Conservation (phyloP, 2,888 invertebrate species). For the Cloeon dipterum region DNA sequence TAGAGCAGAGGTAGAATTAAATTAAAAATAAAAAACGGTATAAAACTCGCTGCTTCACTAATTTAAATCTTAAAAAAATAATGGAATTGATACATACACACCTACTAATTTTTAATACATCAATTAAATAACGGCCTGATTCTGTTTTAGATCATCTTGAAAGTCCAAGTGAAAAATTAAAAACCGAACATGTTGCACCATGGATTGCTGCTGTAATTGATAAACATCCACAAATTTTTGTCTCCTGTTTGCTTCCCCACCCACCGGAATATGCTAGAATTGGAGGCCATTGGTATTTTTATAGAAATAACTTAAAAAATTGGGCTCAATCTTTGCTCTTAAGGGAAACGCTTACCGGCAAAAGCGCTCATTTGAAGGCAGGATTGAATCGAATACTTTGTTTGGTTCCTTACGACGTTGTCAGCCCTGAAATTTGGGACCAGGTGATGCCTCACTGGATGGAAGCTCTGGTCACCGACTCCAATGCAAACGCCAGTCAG, state of each 20-base stretch:
- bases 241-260: slow-evolving; percentile 84
- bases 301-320: neutral
- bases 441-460: slow-evolving; percentile 99
- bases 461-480: slow-evolving; percentile 86
- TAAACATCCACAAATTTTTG: slow-evolving; percentile 69
- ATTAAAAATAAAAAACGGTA: too few relatives aligned
- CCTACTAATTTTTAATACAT: too few relatives aligned
- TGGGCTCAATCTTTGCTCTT: too few relatives aligned
- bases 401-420: slow-evolving; percentile 90
- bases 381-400: slow-evolving; percentile 86
- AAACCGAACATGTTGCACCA: slow-evolving; percentile 74
- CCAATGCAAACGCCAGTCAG: slow-evolving; percentile 64
- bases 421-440: slow-evolving; percentile 92
- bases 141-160: slow-evolving; percentile 34
- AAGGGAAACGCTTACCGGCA: slow-evolving; percentile 66
- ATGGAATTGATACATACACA: too few relatives aligned
- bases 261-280: slow-evolving; percentile 89
- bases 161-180: slow-evolving; percentile 72
- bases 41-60: too few relatives aligned
- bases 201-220: slow-evolving; percentile 74
- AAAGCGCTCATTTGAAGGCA: slow-evolving; percentile 81
- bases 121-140: too few relatives aligned
- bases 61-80: too few relatives aligned
- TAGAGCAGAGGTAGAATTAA: too few relatives aligned
- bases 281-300: slow-evolving; percentile 74